These are phyloP conservation scores for Sapajus apella DNA, from an alignment of 2,113 vertebrate genomes.

Conservation along the genomic window DNA sequence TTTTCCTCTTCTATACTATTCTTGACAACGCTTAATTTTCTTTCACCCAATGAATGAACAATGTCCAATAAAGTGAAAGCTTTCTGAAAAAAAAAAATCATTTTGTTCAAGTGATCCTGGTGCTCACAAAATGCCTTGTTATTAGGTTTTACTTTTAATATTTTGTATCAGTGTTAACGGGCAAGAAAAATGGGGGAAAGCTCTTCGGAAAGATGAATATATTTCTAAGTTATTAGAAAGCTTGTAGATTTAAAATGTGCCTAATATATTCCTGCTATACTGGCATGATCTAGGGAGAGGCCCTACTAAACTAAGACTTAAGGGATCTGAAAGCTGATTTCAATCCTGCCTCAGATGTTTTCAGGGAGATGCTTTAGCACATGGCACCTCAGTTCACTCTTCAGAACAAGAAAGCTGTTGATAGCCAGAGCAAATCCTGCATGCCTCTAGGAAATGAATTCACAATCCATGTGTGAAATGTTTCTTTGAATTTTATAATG, in stretches of 20 bases:
- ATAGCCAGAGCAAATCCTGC: background rate
- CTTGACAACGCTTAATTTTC: constrained; percentile 30
- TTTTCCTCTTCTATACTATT: background rate
- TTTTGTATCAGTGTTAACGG: background rate
- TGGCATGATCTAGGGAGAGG: background rate
- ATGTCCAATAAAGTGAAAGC: background rate
- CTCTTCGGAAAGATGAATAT: background rate
- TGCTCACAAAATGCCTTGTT: background rate
- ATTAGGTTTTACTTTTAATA: constrained; percentile 26
- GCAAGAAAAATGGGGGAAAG: background rate
- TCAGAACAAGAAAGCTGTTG: background rate
- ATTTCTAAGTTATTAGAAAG: background rate
- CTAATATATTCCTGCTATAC: background rate
- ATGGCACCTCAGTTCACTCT: background rate
- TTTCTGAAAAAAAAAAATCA: constrained; percentile 17
- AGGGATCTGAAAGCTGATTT: background rate
- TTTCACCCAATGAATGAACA: background rate
- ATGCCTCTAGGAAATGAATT: constrained; percentile 16
- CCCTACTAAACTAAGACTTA: background rate
- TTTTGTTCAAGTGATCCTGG: background rate
- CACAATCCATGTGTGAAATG: constrained; percentile 5
- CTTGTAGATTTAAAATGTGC: background rate
- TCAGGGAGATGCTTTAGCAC: background rate
- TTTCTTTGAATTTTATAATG: constrained; percentile 34
- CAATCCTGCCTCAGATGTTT: background rate